Percentiles rank a stretch among this genome's conserved stretches.
Evolutionary conservation across 2,888 invertebrate genomes (phyloP).

Genomic region (Nebria salina): DNA sequence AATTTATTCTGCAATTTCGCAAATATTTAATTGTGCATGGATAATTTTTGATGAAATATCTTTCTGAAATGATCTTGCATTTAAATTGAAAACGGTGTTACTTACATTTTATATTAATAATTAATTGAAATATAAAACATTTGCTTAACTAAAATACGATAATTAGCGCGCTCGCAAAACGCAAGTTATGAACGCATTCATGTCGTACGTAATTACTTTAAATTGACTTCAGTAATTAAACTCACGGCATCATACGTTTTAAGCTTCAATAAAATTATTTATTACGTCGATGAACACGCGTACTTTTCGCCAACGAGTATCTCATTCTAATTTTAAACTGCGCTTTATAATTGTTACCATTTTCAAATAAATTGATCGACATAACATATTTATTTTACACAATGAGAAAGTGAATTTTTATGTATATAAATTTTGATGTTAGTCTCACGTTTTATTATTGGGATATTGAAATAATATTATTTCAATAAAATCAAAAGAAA

Average conservation of each 20-base stretch:
- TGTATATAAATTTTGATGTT: no score
- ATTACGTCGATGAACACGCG: constrained; percentile 13
- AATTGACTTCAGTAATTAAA: constrained; percentile 41
- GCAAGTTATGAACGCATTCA: constrained; percentile 36
- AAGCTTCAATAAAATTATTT: constrained; percentile 43
- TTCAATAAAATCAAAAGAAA: neutral
- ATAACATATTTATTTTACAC: no score
- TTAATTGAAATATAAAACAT: constrained; percentile 32
- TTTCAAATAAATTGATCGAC: no score
- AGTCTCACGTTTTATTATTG: no score
- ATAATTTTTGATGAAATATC: neutral
- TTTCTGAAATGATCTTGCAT: neutral
- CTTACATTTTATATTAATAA: neutral
- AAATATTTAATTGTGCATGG: neutral
- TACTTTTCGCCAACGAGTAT: neutral
- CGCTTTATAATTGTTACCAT: no score
- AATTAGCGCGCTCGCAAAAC: constrained; percentile 35
- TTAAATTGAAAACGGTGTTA: neutral
- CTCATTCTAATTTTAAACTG: neutral
- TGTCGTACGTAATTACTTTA: constrained; percentile 41
- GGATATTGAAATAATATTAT: neutral
- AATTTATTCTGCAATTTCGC: no score
- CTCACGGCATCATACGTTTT: constrained; percentile 31
- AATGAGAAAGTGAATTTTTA: no score
- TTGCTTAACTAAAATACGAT: constrained; percentile 26